Evolutionary conservation across 1,140 invertebrate species (phyloP), one percentile per base, ranked within the genome.

Genomic region (Drosophila ercepeae): DNA sequence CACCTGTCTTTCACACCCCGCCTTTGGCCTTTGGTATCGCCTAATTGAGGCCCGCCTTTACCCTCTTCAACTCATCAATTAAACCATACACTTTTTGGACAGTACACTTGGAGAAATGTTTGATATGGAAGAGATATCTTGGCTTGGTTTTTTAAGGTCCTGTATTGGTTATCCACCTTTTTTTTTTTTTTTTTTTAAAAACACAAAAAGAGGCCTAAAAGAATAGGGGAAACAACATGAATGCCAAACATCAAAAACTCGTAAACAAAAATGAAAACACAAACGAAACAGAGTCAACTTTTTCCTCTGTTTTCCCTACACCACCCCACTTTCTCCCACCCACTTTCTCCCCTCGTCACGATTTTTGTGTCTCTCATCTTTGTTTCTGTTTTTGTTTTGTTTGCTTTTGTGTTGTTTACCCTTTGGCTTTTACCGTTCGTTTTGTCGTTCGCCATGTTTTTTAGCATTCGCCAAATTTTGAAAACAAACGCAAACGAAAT

Each of bases 41-140:
- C n/a, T n/a, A 73, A 73, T 73, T 73, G 64, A 19, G 57, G 27
- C 34, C 48, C 5, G 45, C 19, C 44, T 11, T 29, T 46, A 81
- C 81, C 81, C 82, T 86, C 82, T 74, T 86, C 82, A 86, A 86
- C 36, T 65, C 73, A 88, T 76, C 81, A 88, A 86, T 86, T 86
- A 88, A 86, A 59, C 67, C 55, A 75, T 48, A 48, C 46, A 76
- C 59, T 45, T 71, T 51, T 55, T 36, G 32, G 14, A 9, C 14
- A 4, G 1, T 64, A 70, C 52, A 67, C 51, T 41, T 36, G 41
- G 1, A 68, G n/a, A 64, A 13, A 25, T 7, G 8, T n/a, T 52
- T 19, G 6, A 13, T 11, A 13, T 11, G 4, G 34, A 39, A 5
- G 7, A 39, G 9, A 1, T 13, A 36, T 13, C 2, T 3, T 11